Evolutionary conservation across 2,113 vertebrate species (phyloP).

Genomic region (Bombycilla garrulus): DNA sequence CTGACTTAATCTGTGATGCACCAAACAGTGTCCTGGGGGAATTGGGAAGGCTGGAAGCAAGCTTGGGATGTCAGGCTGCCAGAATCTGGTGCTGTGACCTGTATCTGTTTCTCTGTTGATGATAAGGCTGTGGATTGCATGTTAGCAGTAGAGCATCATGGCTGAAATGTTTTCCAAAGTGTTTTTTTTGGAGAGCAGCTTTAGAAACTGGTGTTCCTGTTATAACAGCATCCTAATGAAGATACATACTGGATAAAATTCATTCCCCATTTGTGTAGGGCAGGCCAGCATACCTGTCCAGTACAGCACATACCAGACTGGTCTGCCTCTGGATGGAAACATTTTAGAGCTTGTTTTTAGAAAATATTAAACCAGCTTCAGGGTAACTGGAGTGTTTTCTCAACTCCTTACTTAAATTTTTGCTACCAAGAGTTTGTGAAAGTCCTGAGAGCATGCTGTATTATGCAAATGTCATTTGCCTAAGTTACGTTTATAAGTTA

Average conservation of each 20-base stretch:
- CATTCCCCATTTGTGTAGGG: rapidly evolving
- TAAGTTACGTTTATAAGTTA: neutral
- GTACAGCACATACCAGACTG: neutral
- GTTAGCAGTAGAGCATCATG: neutral
- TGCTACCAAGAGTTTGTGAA: neutral
- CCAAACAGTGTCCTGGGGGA: conserved; percentile 49
- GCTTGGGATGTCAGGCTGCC: conserved; percentile 31
- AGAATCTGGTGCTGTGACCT: conserved; percentile 10
- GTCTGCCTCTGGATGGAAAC: neutral
- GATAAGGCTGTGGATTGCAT: neutral
- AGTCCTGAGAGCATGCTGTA: neutral
- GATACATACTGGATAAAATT: neutral
- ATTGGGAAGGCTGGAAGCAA: conserved; percentile 12
- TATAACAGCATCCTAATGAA: neutral
- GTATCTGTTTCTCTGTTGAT: neutral
- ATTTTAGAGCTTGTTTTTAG: neutral
- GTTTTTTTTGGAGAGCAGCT: neutral
- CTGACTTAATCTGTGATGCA: conserved; percentile 59
- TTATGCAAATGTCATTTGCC: neutral
- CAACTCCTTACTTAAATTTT: neutral
- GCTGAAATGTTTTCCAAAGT: neutral
- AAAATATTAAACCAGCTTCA: neutral
- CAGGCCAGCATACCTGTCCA: neutral
- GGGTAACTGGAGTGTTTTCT: neutral
- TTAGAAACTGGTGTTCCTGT: neutral